A percentile compares a stretch with the other conserved stretches of the same genome.
phyloP scores from a whole-genome alignment of 2,113 vertebrate genomes.

The Arvicanthis niloticus region DNA sequence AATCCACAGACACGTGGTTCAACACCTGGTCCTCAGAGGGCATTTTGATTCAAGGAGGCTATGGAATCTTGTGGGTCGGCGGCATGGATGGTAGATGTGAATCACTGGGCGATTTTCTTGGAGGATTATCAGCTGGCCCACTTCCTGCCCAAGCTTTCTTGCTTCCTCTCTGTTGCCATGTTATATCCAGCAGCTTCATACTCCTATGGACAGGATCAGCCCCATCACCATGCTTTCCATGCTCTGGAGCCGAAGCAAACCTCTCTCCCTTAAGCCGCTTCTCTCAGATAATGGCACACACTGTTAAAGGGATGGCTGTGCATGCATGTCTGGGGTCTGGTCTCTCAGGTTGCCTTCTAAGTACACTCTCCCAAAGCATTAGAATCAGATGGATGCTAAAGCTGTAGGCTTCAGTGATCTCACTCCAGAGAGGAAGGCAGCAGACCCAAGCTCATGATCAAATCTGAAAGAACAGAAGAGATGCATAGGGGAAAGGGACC shows the following conservation, averaged over 20 bases:
- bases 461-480: neutral
- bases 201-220: neutral
- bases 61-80: neutral
- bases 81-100: neutral
- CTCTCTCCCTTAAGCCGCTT: neutral
- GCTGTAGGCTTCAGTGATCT: accelerated
- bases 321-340: neutral
- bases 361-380: neutral
- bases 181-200: neutral
- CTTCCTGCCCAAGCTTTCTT: neutral
- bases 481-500: neutral
- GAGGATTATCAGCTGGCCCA: neutral
- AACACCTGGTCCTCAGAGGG: neutral
- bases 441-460: too few species aligned
- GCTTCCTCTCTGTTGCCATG: neutral
- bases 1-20: neutral
- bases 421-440: neutral
- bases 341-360: neutral
- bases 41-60: neutral
- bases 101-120: neutral
- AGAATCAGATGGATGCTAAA: neutral
- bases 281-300: neutral
- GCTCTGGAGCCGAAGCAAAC: neutral
- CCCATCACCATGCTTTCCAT: neutral
- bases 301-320: too few species aligned